phyloP scores from a whole-genome alignment of 2,113 vertebrate species.

The Peromyscus polionotus region DNA sequence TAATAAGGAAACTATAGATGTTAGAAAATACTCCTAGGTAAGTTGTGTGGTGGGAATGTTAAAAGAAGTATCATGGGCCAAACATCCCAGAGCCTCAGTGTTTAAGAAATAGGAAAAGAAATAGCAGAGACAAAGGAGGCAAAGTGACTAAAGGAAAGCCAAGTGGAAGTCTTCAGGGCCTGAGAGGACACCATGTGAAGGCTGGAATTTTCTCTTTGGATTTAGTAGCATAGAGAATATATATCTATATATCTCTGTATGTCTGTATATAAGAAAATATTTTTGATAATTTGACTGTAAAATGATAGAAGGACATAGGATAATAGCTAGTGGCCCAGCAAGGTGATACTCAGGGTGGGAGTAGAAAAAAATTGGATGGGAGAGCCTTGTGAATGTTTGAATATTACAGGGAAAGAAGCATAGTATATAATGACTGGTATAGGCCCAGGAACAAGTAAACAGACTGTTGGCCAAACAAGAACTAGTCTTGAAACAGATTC shows the following conservation, averaged over 20 bases:
- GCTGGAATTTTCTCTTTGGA: neutral
- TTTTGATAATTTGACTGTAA: neutral
- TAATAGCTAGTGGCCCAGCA: neutral
- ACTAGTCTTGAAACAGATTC: neutral
- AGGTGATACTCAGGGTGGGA: neutral
- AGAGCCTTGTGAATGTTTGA: constrained; percentile 35
- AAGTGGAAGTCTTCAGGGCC: neutral
- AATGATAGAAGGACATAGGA: neutral
- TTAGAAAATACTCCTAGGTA: neutral
- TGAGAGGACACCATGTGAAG: neutral
- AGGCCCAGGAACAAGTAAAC: neutral
- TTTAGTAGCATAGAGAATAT: neutral
- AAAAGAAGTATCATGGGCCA: neutral
- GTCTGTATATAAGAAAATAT: neutral
- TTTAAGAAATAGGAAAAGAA: neutral
- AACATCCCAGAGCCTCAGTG: neutral
- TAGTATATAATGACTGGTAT: neutral
- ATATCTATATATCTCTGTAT: neutral
- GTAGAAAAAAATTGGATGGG: neutral
- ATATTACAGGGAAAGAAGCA: neutral
- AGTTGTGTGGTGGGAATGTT: neutral
- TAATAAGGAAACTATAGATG: neutral
- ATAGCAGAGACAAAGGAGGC: neutral
- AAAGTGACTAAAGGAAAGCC: neutral
- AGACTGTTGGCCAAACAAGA: neutral